These are phyloP conservation scores for Teleogryllus oceanicus DNA, from an alignment of 2,888 invertebrate species.

Conservation along the genomic window DNA sequence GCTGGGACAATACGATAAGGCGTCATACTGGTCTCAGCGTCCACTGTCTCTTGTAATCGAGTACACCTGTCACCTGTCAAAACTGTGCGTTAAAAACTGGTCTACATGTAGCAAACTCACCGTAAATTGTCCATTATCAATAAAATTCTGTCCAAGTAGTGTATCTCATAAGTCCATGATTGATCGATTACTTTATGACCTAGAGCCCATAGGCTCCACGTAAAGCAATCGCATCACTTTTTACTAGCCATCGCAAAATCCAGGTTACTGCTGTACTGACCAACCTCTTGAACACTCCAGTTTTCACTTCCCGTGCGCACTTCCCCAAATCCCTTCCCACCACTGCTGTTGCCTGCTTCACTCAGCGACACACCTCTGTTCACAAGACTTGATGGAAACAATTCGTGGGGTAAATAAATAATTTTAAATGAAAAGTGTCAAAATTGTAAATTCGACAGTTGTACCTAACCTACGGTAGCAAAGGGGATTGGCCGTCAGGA, in stretches of 20 bases:
- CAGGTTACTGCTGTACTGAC: neutral
- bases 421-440: no score
- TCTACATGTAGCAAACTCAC: neutral
- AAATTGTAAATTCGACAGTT: no score
- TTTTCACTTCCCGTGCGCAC: neutral
- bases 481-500: no score
- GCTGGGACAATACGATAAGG: no score
- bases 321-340: neutral
- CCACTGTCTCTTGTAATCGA: neutral
- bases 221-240: neutral
- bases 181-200: neutral
- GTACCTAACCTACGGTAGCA: no score
- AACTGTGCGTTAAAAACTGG: neutral
- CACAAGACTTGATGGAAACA: no score
- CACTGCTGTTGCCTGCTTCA: neutral
- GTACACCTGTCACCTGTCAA: slow-evolving; percentile 12
- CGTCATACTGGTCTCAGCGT: no score
- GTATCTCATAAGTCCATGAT: neutral
- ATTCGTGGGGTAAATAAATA: no score
- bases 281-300: neutral
- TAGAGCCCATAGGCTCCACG: neutral
- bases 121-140: neutral
- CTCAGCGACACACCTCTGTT: neutral
- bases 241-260: neutral
- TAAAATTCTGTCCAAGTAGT: neutral